Percentiles rank a stretch among this genome's conserved stretches.
These are phyloP conservation scores for Polymixis lichenea DNA, from an alignment of 2,888 invertebrate species.

Conservation along the genomic window DNA sequence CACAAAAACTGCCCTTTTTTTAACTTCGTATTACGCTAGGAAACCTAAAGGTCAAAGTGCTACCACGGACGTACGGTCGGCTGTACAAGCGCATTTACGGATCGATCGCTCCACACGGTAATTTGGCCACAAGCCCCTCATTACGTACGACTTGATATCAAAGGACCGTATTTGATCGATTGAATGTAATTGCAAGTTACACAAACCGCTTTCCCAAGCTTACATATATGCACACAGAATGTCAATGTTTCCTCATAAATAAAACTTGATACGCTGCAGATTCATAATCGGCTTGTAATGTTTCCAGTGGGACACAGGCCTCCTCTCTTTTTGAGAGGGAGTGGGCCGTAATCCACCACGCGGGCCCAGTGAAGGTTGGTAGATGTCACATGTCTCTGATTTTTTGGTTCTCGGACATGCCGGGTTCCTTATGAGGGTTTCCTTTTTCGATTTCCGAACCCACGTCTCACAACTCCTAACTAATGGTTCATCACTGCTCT, in stretches of 20 bases:
- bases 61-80: background rate
- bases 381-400: too few species aligned
- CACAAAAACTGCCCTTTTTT: too few species aligned
- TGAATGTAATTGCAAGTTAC: constrained; percentile 13
- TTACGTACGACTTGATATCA: constrained; percentile 34
- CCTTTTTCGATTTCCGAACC: too few species aligned
- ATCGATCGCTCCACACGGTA: constrained; percentile 1
- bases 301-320: too few species aligned
- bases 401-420: too few species aligned
- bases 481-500: too few species aligned
- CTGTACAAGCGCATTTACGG: background rate
- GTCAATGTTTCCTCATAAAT: constrained; percentile 21
- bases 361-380: too few species aligned
- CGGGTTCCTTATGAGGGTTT: too few species aligned
- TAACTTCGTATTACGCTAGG: background rate
- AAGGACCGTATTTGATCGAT: constrained; percentile 16
- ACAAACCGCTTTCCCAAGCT: constrained; percentile 9
- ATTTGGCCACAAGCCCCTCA: background rate
- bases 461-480: too few species aligned
- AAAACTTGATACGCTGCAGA: constrained; percentile 16
- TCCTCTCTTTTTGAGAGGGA: too few species aligned
- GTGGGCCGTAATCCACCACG: too few species aligned
- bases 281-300: too few species aligned
- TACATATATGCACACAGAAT: background rate
- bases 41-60: background rate